phyloP scores from a whole-genome alignment of 2,797 vertebrate genomes.

The Chaetophractus vellerosus region DNA sequence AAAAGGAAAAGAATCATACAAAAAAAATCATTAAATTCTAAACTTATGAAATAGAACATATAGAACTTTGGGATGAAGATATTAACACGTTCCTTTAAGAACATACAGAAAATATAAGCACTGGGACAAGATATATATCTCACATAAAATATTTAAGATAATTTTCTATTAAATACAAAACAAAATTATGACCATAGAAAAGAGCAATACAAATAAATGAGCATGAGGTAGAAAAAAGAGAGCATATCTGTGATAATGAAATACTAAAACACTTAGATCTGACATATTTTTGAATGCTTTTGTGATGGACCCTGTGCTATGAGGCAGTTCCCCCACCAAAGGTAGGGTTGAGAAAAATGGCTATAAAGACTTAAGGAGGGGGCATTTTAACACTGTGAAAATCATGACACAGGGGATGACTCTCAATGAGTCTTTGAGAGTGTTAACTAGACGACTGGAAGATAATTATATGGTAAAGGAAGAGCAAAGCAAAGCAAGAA shows the following conservation, averaged over 20 bases:
- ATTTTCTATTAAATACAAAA: neutral
- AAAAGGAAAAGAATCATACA: neutral
- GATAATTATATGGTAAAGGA: neutral
- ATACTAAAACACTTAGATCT: neutral
- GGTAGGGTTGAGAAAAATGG: neutral
- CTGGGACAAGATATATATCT: neutral
- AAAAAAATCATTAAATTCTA: neutral
- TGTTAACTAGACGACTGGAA: neutral
- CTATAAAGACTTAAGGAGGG: neutral
- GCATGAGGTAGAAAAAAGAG: neutral
- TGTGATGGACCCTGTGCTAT: neutral
- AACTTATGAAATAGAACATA: neutral
- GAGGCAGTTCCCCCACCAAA: neutral
- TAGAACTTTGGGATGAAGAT: neutral
- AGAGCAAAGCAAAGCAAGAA: neutral
- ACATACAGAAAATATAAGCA: neutral
- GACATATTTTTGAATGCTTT: neutral
- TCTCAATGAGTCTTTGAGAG: neutral
- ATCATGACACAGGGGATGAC: too few relatives aligned
- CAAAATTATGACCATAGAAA: neutral
- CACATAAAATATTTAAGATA: neutral
- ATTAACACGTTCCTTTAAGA: neutral
- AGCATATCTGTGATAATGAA: neutral
- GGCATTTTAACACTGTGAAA: too few relatives aligned
- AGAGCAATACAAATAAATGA: neutral